phyloP scores from a whole-genome alignment of 2,113 vertebrate genomes.

The Eurypyga helias region DNA sequence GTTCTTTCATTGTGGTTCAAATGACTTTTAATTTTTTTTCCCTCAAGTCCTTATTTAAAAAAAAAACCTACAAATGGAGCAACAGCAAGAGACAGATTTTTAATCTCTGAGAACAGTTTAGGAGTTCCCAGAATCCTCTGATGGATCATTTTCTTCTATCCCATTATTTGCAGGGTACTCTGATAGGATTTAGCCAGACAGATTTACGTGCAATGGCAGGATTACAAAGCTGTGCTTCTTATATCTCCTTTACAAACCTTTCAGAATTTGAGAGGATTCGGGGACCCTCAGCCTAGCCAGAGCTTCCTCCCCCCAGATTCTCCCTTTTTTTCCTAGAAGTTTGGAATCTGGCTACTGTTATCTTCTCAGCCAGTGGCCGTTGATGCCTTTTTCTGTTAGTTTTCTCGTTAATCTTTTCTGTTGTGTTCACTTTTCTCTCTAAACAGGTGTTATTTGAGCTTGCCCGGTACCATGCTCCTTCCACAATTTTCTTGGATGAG shows the following conservation, averaged over 20 bases:
- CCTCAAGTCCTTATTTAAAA: conserved; percentile 50
- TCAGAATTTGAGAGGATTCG: conserved; percentile 50
- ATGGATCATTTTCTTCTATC: conserved; percentile 57
- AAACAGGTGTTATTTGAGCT: conserved; percentile 93
- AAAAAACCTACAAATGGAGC: conserved; percentile 31
- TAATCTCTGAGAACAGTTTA: conserved; percentile 31
- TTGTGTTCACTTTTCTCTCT: neutral
- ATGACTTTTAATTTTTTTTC: neutral
- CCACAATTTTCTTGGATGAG: conserved; percentile 97
- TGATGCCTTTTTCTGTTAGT: neutral
- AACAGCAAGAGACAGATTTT: neutral
- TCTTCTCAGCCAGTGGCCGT: neutral
- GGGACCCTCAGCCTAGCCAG: conserved; percentile 7
- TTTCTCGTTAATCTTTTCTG: neutral
- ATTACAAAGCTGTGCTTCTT: conserved; percentile 48
- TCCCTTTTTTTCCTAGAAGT: neutral
- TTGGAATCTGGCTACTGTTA: neutral
- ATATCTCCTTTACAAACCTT: conserved; percentile 41
- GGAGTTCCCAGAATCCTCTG: conserved; percentile 25
- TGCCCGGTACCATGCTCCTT: conserved; percentile 93
- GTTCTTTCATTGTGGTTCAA: neutral
- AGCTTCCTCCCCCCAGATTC: neutral
- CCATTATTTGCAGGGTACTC: conserved; percentile 54
- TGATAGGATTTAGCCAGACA: conserved; percentile 55
- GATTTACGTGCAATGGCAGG: conserved; percentile 47